Evolutionary conservation across 2,888 invertebrate genomes (phyloP).

Genomic region (Sturmia bella): DNA sequence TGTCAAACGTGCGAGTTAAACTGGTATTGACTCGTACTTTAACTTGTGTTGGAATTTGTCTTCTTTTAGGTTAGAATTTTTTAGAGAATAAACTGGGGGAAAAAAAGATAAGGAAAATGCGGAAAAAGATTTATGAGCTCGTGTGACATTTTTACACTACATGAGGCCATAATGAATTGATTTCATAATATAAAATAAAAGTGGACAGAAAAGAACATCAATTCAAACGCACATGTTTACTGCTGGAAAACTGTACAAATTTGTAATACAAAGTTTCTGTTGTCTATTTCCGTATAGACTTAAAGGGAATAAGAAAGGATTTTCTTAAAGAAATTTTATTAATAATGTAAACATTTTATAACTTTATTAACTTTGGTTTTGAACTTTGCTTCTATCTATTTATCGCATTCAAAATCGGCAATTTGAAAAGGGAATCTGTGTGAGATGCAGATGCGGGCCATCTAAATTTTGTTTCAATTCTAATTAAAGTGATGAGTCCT

Average conservation of each 20-base stretch:
- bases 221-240: constrained; percentile 55
- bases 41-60: constrained; percentile 54
- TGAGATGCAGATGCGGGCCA: no score
- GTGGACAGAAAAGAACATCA: constrained; percentile 19
- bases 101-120: constrained; percentile 67
- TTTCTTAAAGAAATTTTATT: constrained; percentile 20
- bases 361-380: no score
- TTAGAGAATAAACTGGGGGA: constrained; percentile 13
- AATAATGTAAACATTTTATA: constrained; percentile 36
- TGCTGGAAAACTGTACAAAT: constrained; percentile 42
- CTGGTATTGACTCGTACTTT: constrained; percentile 46
- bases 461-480: no score
- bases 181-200: constrained; percentile 53
- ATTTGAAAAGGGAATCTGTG: no score
- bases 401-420: no score
- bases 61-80: constrained; percentile 51
- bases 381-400: no score
- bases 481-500: no score
- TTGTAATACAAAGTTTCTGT: no score
- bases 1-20: constrained; percentile 46
- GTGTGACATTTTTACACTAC: constrained; percentile 73
- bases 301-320: no score
- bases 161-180: constrained; percentile 72
- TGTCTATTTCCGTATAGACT: no score
- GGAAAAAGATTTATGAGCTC: constrained; percentile 74